Conservation (phyloP, 2,797 vertebrate species). For the Coilia nasus region DNA sequence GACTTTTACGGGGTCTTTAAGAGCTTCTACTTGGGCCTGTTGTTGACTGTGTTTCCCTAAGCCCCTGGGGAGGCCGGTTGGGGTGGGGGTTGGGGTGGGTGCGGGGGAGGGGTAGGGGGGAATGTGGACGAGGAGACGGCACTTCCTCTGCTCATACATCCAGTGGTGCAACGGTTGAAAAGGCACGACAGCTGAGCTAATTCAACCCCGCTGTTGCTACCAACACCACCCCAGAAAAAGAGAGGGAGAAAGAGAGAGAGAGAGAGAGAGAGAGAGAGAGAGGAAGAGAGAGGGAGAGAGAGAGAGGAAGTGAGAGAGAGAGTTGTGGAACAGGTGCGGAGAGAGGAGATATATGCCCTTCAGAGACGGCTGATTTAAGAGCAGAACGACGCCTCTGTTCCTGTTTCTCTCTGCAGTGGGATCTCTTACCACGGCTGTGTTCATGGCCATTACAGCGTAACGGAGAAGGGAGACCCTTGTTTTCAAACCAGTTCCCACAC, state of each 20-base stretch:
- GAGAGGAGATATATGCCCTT: slow-evolving; percentile 8
- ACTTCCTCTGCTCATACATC: slow-evolving; percentile 10
- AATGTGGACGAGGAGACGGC: slow-evolving; percentile 2
- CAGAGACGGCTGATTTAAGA: slow-evolving; percentile 15
- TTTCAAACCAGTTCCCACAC: background rate
- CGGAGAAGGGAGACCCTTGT: background rate
- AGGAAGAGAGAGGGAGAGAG: background rate
- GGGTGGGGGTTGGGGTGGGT: background rate
- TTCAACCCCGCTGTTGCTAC: slow-evolving; percentile 21
- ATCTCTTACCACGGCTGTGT: background rate
- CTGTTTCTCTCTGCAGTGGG: background rate
- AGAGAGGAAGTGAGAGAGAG: background rate
- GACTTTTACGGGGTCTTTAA: no score
- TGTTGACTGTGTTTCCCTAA: no score
- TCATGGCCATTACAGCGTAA: background rate
- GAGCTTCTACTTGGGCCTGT: no score
- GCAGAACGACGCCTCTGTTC: slow-evolving; percentile 39
- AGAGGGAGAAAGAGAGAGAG: background rate
- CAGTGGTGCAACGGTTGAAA: background rate
- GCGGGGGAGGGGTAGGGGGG: background rate
- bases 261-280: background rate
- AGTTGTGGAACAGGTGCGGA: slow-evolving; percentile 37
- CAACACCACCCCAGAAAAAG: background rate
- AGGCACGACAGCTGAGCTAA: slow-evolving; percentile 15
- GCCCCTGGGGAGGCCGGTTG: no score